Percentiles rank a stretch among this genome's conserved stretches.
phyloP scores from a whole-genome alignment of 2,113 vertebrate species.

The Eonycteris spelaea region DNA sequence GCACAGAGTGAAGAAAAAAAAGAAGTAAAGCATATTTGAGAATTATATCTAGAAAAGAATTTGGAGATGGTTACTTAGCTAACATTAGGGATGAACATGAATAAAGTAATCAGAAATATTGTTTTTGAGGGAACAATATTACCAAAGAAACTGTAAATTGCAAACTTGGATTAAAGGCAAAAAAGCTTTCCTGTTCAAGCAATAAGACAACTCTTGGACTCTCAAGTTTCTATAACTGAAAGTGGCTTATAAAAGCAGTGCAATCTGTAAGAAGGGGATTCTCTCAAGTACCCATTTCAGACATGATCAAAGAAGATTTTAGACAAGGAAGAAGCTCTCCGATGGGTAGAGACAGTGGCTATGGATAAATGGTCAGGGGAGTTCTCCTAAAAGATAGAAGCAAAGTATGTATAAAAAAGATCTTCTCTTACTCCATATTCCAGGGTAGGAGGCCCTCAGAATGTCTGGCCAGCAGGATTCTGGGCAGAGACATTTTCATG shows the following conservation, averaged over 20 bases:
- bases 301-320: not conserved
- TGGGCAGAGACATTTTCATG: not conserved
- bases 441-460: not conserved
- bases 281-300: not conserved
- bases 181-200: not conserved
- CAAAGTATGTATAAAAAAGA: not conserved
- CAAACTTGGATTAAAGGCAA: not conserved
- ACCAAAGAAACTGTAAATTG: not conserved
- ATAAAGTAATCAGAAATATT: not conserved
- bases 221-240: not conserved
- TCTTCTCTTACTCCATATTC: not conserved
- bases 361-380: not conserved
- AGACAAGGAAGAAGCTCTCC: not conserved
- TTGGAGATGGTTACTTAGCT: not conserved
- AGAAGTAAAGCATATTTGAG: not conserved
- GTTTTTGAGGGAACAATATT: not conserved
- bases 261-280: not conserved
- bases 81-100: not conserved
- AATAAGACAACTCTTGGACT: not conserved
- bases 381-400: not conserved
- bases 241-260: not conserved
- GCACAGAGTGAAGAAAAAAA: not conserved
- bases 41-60: not conserved
- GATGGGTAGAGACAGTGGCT: not conserved
- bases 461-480: not conserved